Percentiles rank a stretch among this genome's conserved stretches.
phyloP scores from a whole-genome alignment of 1,140 invertebrate species.

The Drosophila melanica region DNA sequence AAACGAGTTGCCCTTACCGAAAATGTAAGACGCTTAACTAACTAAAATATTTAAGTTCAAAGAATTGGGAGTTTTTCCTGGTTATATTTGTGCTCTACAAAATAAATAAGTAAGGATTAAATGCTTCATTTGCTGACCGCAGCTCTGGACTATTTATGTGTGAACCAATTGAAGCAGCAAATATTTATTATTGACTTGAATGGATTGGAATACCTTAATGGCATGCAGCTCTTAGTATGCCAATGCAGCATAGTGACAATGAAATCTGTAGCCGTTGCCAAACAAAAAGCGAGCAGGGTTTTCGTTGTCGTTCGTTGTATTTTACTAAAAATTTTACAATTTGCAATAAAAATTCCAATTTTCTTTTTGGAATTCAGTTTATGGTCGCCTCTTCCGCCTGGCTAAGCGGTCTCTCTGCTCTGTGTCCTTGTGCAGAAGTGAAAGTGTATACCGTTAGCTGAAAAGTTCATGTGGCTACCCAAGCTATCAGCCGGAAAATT shows the following conservation, averaged over 20 bases:
- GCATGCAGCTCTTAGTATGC: constrained; percentile 23
- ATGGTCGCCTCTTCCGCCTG: constrained; percentile 18
- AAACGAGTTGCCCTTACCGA: constrained; percentile 55
- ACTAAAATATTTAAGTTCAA: constrained; percentile 54
- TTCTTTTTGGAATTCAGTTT: constrained; percentile 78
- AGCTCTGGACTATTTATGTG: background rate
- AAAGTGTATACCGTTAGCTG: constrained; percentile 50
- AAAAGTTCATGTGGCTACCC: constrained; percentile 40
- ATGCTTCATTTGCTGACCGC: background rate
- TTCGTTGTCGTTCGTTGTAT: constrained; percentile 40
- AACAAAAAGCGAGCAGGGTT: constrained; percentile 32
- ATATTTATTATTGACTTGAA: constrained; percentile 49
- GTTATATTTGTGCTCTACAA: background rate
- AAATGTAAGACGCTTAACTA: constrained; percentile 48
- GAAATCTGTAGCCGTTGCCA: constrained; percentile 57
- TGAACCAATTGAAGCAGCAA: constrained; percentile 24
- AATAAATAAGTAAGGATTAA: constrained; percentile 9
- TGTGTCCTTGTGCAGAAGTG: constrained; percentile 54
- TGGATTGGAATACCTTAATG: constrained; percentile 31
- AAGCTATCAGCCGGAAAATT: constrained; percentile 71
- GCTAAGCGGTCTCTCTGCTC: constrained; percentile 7
- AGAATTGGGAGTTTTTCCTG: constrained; percentile 18
- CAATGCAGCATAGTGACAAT: constrained; percentile 57
- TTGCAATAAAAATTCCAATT: constrained; percentile 82
- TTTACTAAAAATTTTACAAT: constrained; percentile 79